Percentiles rank a stretch among this genome's conserved stretches.
These are phyloP conservation scores for Lasius platythorax DNA, from an alignment of 2,888 invertebrate genomes.

Conservation along the genomic window DNA sequence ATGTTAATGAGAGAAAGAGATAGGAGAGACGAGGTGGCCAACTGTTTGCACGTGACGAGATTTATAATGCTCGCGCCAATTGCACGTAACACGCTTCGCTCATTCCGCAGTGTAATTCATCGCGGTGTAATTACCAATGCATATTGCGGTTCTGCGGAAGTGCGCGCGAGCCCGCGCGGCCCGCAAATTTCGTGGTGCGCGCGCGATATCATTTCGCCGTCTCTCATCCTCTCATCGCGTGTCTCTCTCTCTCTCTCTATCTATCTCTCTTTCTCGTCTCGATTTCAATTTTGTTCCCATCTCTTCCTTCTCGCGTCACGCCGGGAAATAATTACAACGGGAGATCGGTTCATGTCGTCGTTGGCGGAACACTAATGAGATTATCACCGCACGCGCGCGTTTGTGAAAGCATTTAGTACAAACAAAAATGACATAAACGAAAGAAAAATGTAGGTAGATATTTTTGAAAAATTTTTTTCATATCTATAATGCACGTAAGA, in stretches of 20 bases:
- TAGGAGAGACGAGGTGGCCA: slow-evolving; percentile 40
- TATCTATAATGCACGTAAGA: background rate
- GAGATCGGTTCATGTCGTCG: slow-evolving; percentile 52
- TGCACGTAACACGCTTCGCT: slow-evolving; percentile 83
- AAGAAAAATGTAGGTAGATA: too few relatives aligned
- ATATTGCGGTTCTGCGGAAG: slow-evolving; percentile 80
- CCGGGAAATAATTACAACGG: slow-evolving; percentile 66
- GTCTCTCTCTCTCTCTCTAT: slow-evolving; percentile 20
- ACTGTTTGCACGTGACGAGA: slow-evolving; percentile 81
- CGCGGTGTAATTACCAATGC: slow-evolving; percentile 82
- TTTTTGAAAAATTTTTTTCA: background rate
- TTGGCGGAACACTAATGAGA: slow-evolving; percentile 34
- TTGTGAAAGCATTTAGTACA: slow-evolving; percentile 6
- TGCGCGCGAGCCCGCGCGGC: slow-evolving; percentile 67
- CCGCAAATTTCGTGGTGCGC: slow-evolving; percentile 76
- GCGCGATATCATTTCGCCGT: slow-evolving; percentile 21
- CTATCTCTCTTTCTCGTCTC: slow-evolving; percentile 63
- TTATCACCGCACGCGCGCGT: slow-evolving; percentile 3
- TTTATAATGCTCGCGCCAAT: slow-evolving; percentile 83
- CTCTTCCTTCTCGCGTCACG: slow-evolving; percentile 48
- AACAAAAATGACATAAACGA: background rate
- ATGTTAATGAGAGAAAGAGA: slow-evolving; percentile 28
- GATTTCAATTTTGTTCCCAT: slow-evolving; percentile 77
- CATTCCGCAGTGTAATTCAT: slow-evolving; percentile 82
- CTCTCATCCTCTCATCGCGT: slow-evolving; percentile 27